phyloP scores from a whole-genome alignment of 2,113 vertebrate genomes.

The Cyrtonyx montezumae region DNA sequence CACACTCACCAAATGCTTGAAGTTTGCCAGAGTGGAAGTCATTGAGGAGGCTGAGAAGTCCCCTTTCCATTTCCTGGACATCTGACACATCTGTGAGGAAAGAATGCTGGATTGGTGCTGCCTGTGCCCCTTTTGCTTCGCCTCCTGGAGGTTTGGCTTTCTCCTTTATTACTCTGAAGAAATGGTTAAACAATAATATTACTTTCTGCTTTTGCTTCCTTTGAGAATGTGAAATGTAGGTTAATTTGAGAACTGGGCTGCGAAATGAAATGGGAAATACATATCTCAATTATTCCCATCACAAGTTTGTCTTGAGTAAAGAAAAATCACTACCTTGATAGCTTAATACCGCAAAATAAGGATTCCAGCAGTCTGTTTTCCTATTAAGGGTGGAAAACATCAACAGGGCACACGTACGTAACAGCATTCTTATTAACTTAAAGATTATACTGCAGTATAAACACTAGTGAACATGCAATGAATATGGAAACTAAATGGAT shows the following conservation, averaged over 20 bases:
- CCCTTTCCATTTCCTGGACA: conserved; percentile 98
- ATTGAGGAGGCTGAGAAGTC: conserved; percentile 93
- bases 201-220: neutral
- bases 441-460: neutral
- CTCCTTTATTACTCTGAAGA: conserved; percentile 84
- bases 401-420: accelerated
- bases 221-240: neutral
- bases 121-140: conserved; percentile 82
- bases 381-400: neutral
- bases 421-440: neutral
- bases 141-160: conserved; percentile 84
- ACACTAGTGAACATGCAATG: neutral
- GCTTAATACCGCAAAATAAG: neutral
- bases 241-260: neutral
- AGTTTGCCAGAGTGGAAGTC: conserved; percentile 99
- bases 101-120: conserved; percentile 90
- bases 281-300: neutral
- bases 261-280: neutral
- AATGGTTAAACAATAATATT: neutral
- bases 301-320: neutral
- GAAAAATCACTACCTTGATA: neutral
- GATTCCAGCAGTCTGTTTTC: neutral
- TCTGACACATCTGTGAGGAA: conserved; percentile 98
- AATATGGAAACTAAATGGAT: neutral
- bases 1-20: conserved; percentile 90